Conservation (phyloP, 30 jellyfish, hydroid and myxozoan species). For the Chironex yamaguchii region DNA sequence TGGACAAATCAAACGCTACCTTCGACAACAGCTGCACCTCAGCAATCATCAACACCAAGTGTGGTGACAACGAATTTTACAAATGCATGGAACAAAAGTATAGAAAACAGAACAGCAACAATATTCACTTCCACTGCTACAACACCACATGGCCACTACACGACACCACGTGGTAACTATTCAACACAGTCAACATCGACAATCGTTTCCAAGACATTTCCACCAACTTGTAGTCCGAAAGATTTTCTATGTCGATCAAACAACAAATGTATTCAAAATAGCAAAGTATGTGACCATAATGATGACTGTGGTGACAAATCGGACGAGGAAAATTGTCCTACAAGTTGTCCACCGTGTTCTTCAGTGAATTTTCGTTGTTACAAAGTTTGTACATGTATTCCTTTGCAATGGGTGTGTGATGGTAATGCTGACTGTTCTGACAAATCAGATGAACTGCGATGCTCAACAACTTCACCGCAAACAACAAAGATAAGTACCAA, state of each 20-base stretch:
- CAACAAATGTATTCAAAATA: slow-evolving; percentile 12
- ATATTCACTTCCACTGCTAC: no score
- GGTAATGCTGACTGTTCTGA: slow-evolving; percentile 69
- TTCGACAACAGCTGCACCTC: no score
- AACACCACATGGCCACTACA: no score
- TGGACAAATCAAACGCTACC: no score
- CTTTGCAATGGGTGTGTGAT: slow-evolving; percentile 62
- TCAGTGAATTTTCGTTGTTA: slow-evolving; percentile 30
- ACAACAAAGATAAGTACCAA: slow-evolving; percentile 30
- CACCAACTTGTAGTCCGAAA: background rate
- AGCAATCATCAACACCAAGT: no score
- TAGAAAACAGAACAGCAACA: no score
- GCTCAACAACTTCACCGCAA: slow-evolving; percentile 30
- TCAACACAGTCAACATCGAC: background rate
- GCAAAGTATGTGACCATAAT: slow-evolving; percentile 32
- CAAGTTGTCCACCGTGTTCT: slow-evolving; percentile 56
- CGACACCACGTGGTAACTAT: no score
- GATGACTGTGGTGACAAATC: slow-evolving; percentile 35
- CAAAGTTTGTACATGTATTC: slow-evolving; percentile 44
- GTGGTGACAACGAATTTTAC: no score
- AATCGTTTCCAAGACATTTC: background rate
- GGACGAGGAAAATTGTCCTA: slow-evolving; percentile 58
- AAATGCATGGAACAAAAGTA: no score
- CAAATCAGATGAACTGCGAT: slow-evolving; percentile 70
- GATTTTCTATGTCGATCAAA: slow-evolving; percentile 6